Base-by-base conservation (phyloP, 1,140 invertebrate genomes). In the Heliconius eleuchia region DNA sequence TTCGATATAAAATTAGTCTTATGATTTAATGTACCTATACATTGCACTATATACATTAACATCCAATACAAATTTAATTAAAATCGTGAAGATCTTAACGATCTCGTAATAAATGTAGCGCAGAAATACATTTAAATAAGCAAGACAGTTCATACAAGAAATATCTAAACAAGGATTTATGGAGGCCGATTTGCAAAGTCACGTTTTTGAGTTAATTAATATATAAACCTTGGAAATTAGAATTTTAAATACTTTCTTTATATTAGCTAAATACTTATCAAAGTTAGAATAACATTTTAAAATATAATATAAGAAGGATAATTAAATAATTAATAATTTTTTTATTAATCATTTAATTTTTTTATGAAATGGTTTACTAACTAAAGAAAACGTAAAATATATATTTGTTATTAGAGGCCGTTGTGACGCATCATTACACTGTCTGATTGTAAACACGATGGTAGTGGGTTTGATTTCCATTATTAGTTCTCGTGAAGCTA, bases 131-230 rank as follows among this genome's bases (percentile, higher is more conserved):
- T 66, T 66, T 11, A 66, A 66, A 66, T 30, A 27, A 9, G n/a
- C n/a, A 13, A 66, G n/a, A 66, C 60, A 66, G 60, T 16, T 27
- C 11, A 66, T 66, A 30, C 13, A 30, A 72, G 30, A 39, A 72
- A 42, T 72, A 39, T 37, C 19, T 23, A 39, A 72, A 39, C 18
- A 72, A 72, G 71, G 71, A 72, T 72, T n/a, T 39, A 39, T 72
- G 71, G 13, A 72, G 71, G 34, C 16, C 39, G 71, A 66, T 66
- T 19, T 72, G 39, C 71, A 11, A 42, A 39, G 39, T 72, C 71
- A 72, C 71, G 71, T 39, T 72, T 72, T 18, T 9, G 34, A 19
- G 9, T 39, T 72, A 72, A 72, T 37, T 42, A 72, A 39, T 72
- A 19, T 42, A 39, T 39, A 42, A 72, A 72, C 71, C 30, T 72